A percentile compares a stretch with the other conserved stretches of the same genome.
phyloP scores from a whole-genome alignment of 2,113 vertebrate species.

The Leptobrachium ailaonicum region DNA sequence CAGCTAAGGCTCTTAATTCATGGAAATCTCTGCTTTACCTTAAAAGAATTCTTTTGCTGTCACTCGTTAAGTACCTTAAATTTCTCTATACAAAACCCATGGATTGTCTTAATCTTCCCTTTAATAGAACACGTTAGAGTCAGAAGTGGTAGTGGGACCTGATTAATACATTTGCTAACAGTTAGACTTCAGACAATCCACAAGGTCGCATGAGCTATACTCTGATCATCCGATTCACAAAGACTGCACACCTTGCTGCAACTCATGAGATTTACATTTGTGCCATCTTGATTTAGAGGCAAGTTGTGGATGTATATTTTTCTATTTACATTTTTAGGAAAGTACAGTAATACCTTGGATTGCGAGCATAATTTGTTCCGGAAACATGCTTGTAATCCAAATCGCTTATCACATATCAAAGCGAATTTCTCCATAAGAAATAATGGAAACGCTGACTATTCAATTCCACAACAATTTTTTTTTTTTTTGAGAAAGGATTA shows the following conservation, averaged over 20 bases:
- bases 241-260: not conserved
- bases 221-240: not conserved
- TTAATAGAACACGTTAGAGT: constrained; percentile 45
- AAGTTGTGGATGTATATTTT: not conserved
- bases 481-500: too few relatives aligned
- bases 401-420: too few relatives aligned
- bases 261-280: not conserved
- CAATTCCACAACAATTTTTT: too few relatives aligned
- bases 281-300: not conserved
- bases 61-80: constrained; percentile 75
- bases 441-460: too few relatives aligned
- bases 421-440: too few relatives aligned
- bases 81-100: constrained; percentile 66
- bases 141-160: constrained; percentile 16
- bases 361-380: too few relatives aligned
- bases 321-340: too few relatives aligned
- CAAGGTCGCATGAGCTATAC: not conserved
- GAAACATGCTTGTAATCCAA: too few relatives aligned
- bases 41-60: constrained; percentile 76
- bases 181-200: not conserved
- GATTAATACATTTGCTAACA: constrained; percentile 18
- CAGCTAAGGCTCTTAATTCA: constrained; percentile 61
- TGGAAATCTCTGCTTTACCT: constrained; percentile 60
- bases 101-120: constrained; percentile 73
- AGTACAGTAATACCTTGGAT: too few relatives aligned